These are phyloP conservation scores for Plebejus melissa DNA, from an alignment of 2,888 invertebrate genomes.

Conservation along the genomic window DNA sequence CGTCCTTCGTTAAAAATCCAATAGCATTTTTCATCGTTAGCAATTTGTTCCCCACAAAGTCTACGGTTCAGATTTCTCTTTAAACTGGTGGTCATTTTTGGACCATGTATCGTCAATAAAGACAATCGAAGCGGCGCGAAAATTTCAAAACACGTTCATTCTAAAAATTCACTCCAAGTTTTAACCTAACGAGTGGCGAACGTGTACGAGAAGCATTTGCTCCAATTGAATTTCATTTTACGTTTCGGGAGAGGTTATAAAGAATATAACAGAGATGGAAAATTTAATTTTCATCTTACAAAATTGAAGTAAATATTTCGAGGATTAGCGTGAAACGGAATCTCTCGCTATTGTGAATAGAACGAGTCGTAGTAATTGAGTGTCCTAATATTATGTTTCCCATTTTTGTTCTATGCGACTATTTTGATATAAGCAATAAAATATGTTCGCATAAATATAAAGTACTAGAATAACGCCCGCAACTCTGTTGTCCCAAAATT, in stretches of 20 bases:
- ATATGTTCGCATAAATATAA: no score
- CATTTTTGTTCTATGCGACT: no score
- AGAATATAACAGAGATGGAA: slow-evolving; percentile 35
- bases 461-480: no score
- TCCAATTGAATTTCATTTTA: slow-evolving; percentile 36
- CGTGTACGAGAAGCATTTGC: slow-evolving; percentile 31
- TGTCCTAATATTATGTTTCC: not conserved
- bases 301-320: slow-evolving; percentile 12
- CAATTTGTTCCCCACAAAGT: slow-evolving; percentile 19
- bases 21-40: slow-evolving; percentile 20
- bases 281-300: slow-evolving; percentile 34
- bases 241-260: slow-evolving; percentile 35
- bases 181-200: slow-evolving; percentile 34
- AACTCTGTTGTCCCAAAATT: no score
- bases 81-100: slow-evolving; percentile 12
- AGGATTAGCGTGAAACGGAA: slow-evolving; percentile 6
- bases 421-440: no score
- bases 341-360: not conserved
- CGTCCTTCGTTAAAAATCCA: slow-evolving; percentile 5
- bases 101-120: slow-evolving; percentile 25
- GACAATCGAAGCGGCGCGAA: slow-evolving; percentile 24
- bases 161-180: slow-evolving; percentile 32
- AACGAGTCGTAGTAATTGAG: not conserved
- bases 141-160: slow-evolving; percentile 28
- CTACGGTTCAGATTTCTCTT: slow-evolving; percentile 20